These are phyloP conservation scores for Eupithecia insigniata DNA, from an alignment of 2,888 invertebrate genomes.

Conservation along the genomic window DNA sequence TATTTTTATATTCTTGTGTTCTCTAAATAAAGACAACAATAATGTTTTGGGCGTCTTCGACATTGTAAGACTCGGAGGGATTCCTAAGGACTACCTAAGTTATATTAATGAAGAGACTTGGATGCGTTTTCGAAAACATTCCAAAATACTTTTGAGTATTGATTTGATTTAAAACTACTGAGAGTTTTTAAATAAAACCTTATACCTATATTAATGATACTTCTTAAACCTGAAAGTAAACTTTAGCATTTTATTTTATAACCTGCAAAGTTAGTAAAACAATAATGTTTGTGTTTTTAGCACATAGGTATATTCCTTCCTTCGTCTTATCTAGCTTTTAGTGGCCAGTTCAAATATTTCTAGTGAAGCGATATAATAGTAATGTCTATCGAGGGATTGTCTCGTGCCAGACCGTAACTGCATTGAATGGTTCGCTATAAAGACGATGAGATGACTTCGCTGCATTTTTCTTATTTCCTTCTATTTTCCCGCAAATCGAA, in stretches of 20 bases:
- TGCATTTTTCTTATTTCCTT: conserved; percentile 28
- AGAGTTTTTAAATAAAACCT: background rate
- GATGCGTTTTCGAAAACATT: background rate
- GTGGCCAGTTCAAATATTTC: background rate
- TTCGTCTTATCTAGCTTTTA: background rate
- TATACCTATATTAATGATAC: background rate
- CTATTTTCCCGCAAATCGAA: conserved; percentile 21
- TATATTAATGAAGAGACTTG: background rate
- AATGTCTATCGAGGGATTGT: background rate
- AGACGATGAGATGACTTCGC: conserved; percentile 30
- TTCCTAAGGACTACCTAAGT: background rate
- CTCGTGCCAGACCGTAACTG: conserved; percentile 18
- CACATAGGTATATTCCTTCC: background rate
- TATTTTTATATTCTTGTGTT: conserved; percentile 5
- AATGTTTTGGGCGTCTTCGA: background rate
- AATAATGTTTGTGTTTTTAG: background rate
- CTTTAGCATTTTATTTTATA: background rate
- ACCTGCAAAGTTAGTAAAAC: background rate
- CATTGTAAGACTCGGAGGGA: background rate
- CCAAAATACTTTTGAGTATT: too few species aligned
- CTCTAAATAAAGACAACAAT: background rate
- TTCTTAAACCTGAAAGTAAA: background rate
- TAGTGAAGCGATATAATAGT: background rate
- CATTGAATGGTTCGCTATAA: conserved; percentile 29
- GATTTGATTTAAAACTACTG: background rate